These are phyloP conservation scores for Caenorhabditis uteleia DNA, from an alignment of 2,888 invertebrate species.

Conservation along the genomic window DNA sequence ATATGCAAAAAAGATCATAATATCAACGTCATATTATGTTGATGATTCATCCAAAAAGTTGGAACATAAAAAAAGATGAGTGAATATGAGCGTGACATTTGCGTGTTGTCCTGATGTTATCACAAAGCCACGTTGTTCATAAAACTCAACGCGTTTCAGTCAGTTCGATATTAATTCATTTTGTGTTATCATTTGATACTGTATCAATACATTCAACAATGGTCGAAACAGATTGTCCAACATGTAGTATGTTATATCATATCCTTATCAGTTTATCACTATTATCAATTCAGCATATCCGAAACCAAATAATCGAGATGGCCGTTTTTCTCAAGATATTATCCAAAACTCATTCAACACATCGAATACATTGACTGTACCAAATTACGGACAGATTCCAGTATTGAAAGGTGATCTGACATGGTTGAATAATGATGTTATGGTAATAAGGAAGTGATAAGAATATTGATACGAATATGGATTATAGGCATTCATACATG, in stretches of 20 bases:
- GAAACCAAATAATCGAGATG: slow-evolving; percentile 10
- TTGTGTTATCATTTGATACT: slow-evolving; percentile 27
- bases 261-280: neutral
- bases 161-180: slow-evolving; percentile 1
- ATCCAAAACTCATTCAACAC: neutral
- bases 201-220: slow-evolving; percentile 27
- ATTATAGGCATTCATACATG: slow-evolving; percentile 21
- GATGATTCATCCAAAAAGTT: no score
- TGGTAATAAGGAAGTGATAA: neutral
- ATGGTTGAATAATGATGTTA: slow-evolving; percentile 21
- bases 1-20: no score
- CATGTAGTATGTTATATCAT: slow-evolving; percentile 19
- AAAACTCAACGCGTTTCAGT: no score
- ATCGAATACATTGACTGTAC: slow-evolving; percentile 15
- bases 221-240: slow-evolving; percentile 35
- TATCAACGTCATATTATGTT: no score
- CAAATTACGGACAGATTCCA: slow-evolving; percentile 20
- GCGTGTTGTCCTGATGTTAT: no score
- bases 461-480: neutral
- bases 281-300: slow-evolving; percentile 28
- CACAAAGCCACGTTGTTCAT: no score
- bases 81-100: no score
- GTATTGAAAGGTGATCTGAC: slow-evolving; percentile 35
- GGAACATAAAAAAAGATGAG: no score
- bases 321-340: slow-evolving; percentile 11